Percentiles rank a stretch among this genome's conserved stretches.
These are phyloP conservation scores for Hemichromis elongatus DNA, from an alignment of 2,113 vertebrate species.

Conservation along the genomic window DNA sequence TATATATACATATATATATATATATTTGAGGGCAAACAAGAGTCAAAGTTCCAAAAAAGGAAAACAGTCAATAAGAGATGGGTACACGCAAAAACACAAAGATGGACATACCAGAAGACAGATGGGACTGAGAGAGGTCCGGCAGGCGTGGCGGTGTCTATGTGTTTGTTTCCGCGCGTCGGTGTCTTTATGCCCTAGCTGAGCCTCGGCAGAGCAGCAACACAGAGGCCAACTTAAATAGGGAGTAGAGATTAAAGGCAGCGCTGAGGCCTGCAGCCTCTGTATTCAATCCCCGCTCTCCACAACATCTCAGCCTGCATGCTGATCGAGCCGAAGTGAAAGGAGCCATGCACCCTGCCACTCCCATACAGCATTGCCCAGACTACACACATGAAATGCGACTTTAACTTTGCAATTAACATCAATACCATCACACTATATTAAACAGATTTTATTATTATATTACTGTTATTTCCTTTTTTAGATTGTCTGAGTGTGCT, in stretches of 20 bases:
- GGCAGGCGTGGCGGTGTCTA: constrained; percentile 57
- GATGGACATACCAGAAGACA: constrained; percentile 31
- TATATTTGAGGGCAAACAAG: background rate
- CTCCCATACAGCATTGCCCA: constrained; percentile 59
- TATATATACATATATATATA: too few relatives aligned
- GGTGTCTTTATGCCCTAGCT: constrained; percentile 86
- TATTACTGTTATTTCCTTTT: background rate
- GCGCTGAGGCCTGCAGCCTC: constrained; percentile 75
- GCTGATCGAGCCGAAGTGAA: constrained; percentile 86
- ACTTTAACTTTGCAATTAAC: background rate
- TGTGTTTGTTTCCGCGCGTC: constrained; percentile 65
- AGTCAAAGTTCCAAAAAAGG: background rate
- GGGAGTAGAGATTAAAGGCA: constrained; percentile 87
- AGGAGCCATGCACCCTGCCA: constrained; percentile 79
- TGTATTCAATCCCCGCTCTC: constrained; percentile 88
- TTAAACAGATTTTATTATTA: background rate
- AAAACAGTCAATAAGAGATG: background rate
- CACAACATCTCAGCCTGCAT: constrained; percentile 82
- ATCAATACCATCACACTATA: background rate
- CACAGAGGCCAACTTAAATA: constrained; percentile 79
- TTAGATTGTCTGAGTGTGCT: background rate
- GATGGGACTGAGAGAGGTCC: constrained; percentile 41
- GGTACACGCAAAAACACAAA: background rate
- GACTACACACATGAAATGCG: constrained; percentile 28
- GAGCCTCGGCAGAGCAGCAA: constrained; percentile 77